A percentile compares a stretch with the other conserved stretches of the same genome.
phyloP scores from a whole-genome alignment of 30 jellyfish, hydroid and myxozoan genomes.

The Turritopsis dohrnii region DNA sequence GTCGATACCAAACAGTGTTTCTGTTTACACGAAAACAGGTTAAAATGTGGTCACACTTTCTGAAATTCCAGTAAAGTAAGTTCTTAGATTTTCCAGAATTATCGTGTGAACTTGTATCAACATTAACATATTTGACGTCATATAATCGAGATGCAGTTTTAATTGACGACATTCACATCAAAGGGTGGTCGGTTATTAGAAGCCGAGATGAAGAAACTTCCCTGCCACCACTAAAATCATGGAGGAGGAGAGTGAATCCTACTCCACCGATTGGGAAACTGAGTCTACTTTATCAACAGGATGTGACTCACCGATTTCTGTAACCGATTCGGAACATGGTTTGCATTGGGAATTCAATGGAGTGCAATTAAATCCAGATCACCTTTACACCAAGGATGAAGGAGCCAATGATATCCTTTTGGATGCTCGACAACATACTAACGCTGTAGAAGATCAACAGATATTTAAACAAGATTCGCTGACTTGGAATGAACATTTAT shows the following conservation, averaged over 20 bases:
- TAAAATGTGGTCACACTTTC: too few relatives aligned
- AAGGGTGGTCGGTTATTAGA: too few relatives aligned
- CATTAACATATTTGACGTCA: too few relatives aligned
- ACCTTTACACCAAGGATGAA: not conserved
- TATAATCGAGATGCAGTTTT: too few relatives aligned
- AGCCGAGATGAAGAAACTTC: too few relatives aligned
- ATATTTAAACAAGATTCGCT: not conserved
- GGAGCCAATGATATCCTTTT: not conserved
- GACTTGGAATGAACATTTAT: not conserved
- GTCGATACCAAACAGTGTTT: too few relatives aligned
- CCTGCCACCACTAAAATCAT: not conserved
- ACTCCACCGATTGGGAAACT: not conserved
- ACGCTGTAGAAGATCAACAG: not conserved
- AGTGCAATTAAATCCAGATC: not conserved
- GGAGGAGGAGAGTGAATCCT: not conserved
- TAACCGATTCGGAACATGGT: not conserved
- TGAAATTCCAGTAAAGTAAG: too few relatives aligned
- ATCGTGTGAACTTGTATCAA: too few relatives aligned
- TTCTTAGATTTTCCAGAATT: too few relatives aligned
- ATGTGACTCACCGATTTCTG: not conserved
- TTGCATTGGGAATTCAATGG: not conserved
- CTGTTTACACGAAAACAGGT: too few relatives aligned
- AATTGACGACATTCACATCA: too few relatives aligned
- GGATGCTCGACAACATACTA: not conserved
- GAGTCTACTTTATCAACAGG: not conserved